A percentile compares a stretch with the other conserved stretches of the same genome.
phyloP scores from a whole-genome alignment of 1,140 invertebrate species.

The Ostrea denselamellosa region DNA sequence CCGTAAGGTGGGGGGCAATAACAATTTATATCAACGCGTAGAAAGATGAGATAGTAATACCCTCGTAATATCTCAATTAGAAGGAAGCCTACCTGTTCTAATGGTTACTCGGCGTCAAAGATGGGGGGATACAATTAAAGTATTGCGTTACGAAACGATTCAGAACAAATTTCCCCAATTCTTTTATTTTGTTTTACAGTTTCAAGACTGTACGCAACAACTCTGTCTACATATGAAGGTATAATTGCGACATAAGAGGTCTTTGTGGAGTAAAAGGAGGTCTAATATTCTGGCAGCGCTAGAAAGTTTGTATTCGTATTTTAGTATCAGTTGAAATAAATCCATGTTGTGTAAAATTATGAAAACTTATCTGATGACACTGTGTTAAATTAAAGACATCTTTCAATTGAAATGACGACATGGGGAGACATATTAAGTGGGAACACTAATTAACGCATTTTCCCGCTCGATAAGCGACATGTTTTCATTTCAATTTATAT shows the following conservation, averaged over 20 bases:
- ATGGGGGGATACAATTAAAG: constrained; percentile 20
- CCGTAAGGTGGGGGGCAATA: neutral
- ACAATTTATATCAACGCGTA: neutral
- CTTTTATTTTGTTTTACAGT: neutral
- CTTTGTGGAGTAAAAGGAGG: constrained; percentile 2
- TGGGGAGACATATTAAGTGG: constrained; percentile 27
- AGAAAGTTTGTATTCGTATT: neutral
- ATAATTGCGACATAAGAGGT: constrained; percentile 12
- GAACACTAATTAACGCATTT: constrained; percentile 33
- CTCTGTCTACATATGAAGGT: neutral
- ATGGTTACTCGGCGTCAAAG: constrained; percentile 14
- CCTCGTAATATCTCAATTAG: constrained; percentile 29
- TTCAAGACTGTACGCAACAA: neutral
- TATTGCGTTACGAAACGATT: constrained; percentile 10
- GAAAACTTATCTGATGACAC: constrained; percentile 7
- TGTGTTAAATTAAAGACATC: constrained; percentile 2
- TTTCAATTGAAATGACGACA: constrained; percentile 15
- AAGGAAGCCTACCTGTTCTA: neutral
- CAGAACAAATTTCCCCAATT: neutral
- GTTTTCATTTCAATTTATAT: constrained; percentile 32
- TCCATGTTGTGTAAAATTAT: constrained; percentile 11
- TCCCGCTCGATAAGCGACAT: neutral
- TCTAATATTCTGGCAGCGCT: neutral
- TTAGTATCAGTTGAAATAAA: constrained; percentile 28
- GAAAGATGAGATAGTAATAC: neutral